Evolutionary conservation across 2,113 vertebrate species (phyloP).

Genomic region (Equus przewalskii): DNA sequence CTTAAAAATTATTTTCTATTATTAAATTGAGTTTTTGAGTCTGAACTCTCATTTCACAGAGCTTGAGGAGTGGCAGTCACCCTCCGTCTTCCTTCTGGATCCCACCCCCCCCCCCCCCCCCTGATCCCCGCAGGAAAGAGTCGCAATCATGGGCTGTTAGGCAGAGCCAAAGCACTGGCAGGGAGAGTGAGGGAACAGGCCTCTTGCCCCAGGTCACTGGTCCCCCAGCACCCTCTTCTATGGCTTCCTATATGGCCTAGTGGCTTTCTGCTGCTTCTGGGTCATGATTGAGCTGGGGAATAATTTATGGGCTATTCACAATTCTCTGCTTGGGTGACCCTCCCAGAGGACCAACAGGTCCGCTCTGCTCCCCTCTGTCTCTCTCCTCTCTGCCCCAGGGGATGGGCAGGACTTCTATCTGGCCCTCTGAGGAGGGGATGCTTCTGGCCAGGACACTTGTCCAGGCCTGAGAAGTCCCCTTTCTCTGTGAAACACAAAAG

Average conservation of each 20-base stretch:
- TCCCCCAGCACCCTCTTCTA: not conserved
- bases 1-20: not conserved
- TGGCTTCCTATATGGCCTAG: not conserved
- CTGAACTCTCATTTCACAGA: not conserved
- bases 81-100: not conserved
- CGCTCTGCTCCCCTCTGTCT: not conserved
- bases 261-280: not conserved
- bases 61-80: not conserved
- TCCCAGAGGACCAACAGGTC: not conserved
- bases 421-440: not conserved
- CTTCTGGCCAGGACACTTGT: not conserved
- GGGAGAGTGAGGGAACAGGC: not conserved
- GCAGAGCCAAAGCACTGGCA: not conserved
- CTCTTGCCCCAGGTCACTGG: not conserved
- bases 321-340: not conserved
- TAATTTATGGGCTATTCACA: not conserved
- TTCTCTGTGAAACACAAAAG: not conserved
- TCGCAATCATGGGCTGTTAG: not conserved
- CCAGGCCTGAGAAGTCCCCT: not conserved
- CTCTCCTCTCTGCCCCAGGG: not conserved
- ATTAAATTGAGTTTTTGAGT: constrained; percentile 29
- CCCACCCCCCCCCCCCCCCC: not conserved
- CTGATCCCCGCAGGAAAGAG: not conserved
- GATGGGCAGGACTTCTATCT: not conserved
- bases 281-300: not conserved